Conservation (phyloP, 2,888 invertebrate genomes). For the Stenurella melanura region DNA sequence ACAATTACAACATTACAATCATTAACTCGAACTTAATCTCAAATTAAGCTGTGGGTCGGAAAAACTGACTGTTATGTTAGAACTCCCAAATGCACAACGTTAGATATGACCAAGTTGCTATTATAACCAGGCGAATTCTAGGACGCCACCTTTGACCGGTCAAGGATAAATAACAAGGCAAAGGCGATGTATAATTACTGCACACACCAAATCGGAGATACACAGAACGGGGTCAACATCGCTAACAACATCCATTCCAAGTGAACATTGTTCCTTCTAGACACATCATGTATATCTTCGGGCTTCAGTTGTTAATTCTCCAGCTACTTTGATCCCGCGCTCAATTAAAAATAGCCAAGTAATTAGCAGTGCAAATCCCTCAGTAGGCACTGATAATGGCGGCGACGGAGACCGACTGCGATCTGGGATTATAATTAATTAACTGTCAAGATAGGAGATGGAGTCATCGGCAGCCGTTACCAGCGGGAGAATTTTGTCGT, state of each 20-base stretch:
- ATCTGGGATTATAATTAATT: conserved; percentile 50
- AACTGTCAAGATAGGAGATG: conserved; percentile 47
- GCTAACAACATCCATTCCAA: neutral
- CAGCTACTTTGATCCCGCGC: conserved; percentile 42
- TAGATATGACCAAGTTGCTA: neutral
- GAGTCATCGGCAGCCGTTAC: conserved; percentile 48
- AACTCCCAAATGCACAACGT: neutral
- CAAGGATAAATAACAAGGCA: conserved; percentile 1
- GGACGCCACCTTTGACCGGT: neutral
- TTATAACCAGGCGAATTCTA: neutral
- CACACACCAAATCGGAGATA: conserved; percentile 2
- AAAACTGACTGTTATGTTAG: neutral
- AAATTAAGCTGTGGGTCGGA: too few species aligned
- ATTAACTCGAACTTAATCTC: too few species aligned
- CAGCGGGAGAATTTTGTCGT: conserved; percentile 32
- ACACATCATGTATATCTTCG: conserved; percentile 22
- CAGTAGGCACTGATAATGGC: conserved; percentile 49
- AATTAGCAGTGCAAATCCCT: conserved; percentile 51
- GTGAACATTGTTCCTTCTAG: neutral
- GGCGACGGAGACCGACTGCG: conserved; percentile 45
- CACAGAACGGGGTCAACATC: neutral
- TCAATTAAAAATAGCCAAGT: conserved; percentile 50
- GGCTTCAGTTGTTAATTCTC: conserved; percentile 40
- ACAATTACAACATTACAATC: too few species aligned
- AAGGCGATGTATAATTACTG: neutral